A percentile compares a stretch with the other conserved stretches of the same genome.
Evolutionary conservation across 2,888 invertebrate genomes (phyloP).

Genomic region (Lamproptera curius): DNA sequence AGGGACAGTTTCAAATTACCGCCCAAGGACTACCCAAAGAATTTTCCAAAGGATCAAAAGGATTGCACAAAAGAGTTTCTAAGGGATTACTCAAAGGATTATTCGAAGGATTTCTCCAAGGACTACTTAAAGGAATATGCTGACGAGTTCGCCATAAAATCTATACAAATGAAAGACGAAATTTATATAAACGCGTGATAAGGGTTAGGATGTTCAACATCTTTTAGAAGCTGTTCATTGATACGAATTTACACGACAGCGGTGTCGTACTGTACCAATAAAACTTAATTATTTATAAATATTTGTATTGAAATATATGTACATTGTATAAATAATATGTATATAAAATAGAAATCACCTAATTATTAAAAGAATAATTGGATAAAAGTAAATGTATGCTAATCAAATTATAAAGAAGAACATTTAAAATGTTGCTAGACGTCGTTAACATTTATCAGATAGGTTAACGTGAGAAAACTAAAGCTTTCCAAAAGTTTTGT

Average conservation of each 20-base stretch:
- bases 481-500: too few relatives aligned
- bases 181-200: conserved; percentile 67
- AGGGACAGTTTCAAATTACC: conserved; percentile 63
- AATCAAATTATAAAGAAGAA: too few relatives aligned
- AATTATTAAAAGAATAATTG: too few relatives aligned
- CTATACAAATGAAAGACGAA: conserved; percentile 42
- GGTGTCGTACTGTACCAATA: conserved; percentile 23
- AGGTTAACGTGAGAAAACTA: too few relatives aligned
- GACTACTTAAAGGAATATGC: conserved; percentile 46
- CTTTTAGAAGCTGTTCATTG: conserved; percentile 13
- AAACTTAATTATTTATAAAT: conserved; percentile 8
- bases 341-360: background rate
- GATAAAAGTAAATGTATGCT: too few relatives aligned
- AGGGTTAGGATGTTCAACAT: conserved; percentile 9
- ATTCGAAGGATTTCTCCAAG: conserved; percentile 47
- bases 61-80: conserved; percentile 30
- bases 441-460: too few relatives aligned
- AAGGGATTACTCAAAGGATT: background rate
- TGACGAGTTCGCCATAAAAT: conserved; percentile 30
- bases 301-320: conserved; percentile 9
- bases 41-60: conserved; percentile 36
- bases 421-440: too few relatives aligned
- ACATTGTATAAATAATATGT: background rate
- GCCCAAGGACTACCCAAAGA: conserved; percentile 54
- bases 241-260: conserved; percentile 24